Base-by-base conservation (phyloP, 2,113 vertebrate species). In the Ranitomeya imitator region DNA sequence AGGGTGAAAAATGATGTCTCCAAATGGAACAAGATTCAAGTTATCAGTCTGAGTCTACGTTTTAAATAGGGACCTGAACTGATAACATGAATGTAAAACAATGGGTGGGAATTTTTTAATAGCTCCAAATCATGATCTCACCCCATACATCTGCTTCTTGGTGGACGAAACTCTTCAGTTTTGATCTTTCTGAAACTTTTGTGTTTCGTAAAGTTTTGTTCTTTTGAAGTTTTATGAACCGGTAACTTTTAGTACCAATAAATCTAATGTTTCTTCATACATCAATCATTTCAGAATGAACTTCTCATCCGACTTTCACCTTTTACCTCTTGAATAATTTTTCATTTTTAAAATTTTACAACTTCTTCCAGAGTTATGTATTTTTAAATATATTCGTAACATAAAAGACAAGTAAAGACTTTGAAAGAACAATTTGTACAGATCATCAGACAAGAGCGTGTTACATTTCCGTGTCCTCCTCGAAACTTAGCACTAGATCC, bases 291-390 rank as follows among this genome's bases (percentile, higher is more conserved):
- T 63, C 11, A 21, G 19, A 31, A 63, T 51, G 61, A 83, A 67
- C 37, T 67, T 67, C 37, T 67, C 61, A 15, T 52, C 19, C 12
- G n/a, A 12, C 12, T 19, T 54, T 67, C 19, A 65, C 60, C 61
- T 83, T 65, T 83, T n/a, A 65, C 26, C 45, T 83, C 19, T 83
- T 51, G 45, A 83, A 83, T 83, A 61, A 14, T 54, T 83, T 83
- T 67, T 51, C 15, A 45, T 52, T 83, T 83, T n/a, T 9, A 13
- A 51, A 19, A 14, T 51, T 63, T 65, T n/a, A 51, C 19, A 45
- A 65, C 37, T 60, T 65, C 15, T 45, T 67, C 12, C n/a, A 67
- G 81, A 67, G 45, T 52, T 23, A 67, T 83, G 61, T 8, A 63
- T 52, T 52, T 21, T 79, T 79, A 59, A 79, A 59, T 55, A 31